Evolutionary conservation across 2,888 invertebrate genomes (phyloP), one percentile per base, ranked within the genome.

Genomic region (Metallyticus violacea): DNA sequence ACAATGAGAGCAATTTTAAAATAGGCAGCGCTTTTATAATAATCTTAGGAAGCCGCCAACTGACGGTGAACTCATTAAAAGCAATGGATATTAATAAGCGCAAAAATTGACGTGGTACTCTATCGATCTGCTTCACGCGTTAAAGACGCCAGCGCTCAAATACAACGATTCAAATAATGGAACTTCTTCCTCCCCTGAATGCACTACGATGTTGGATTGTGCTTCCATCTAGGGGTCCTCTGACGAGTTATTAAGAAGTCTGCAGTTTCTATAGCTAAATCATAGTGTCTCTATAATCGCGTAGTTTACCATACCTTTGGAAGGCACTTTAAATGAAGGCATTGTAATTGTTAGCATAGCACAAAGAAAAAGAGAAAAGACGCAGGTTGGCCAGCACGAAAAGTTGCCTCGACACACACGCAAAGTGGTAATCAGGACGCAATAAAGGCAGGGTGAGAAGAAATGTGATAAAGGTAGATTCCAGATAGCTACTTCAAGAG

Each of bases 381-480:
- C 4, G 15, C 5, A 26, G 5, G 79, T 6, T 15, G 28, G 77
- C 22, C 2, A 25, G 80, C 28, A 80, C 30, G 29, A 80, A 80
- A 80, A 5, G 29, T 80, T 29, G 3, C 15, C 3, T 62, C 40
- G 40, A 62, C 40, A 62, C 15, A 62, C 85, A 86, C 85, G 85
- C 85, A 80, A 86, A 86, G 81, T 77, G 81, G 85, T 30, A 81
- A 86, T 86, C 85, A 86, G 77, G 85, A 76, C 81, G 81, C 28
- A 86, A 82, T 82, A 82, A 62, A 6, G 0, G 40, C 40, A 62
- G 40, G 2, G 40, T 62, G 40, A 62, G 30, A 30, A 30, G 7
- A n/a, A n/a, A n/a, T n/a, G n/a, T 5, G 30, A 30, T 30, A 30
- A 30, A 22, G 15, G 15, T 62, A 15, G 15, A 22, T 15, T 62